These are phyloP conservation scores for Syrphus vitripennis DNA, from an alignment of 2,888 invertebrate species.

Conservation along the genomic window DNA sequence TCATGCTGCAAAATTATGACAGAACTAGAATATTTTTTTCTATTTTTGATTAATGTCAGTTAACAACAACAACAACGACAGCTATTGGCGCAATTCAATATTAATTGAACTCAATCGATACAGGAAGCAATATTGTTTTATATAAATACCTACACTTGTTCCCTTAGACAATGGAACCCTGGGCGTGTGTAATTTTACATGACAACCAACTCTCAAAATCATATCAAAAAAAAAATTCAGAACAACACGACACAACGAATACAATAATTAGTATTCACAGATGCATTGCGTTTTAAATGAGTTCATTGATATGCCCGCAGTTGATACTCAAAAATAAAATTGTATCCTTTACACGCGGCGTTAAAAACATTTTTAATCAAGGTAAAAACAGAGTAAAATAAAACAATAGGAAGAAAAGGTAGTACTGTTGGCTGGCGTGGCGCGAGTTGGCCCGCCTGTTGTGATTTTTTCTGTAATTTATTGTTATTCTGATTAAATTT, in stretches of 20 bases:
- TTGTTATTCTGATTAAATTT: background rate
- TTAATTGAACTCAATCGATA: constrained; percentile 25
- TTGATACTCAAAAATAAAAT: background rate
- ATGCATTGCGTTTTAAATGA: constrained; percentile 24
- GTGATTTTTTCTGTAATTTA: constrained; percentile 11
- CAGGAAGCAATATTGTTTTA: constrained; percentile 28
- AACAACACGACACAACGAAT: background rate
- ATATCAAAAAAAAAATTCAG: background rate
- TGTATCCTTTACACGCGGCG: constrained; percentile 6
- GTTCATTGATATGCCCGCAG: constrained; percentile 34
- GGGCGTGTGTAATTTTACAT: constrained; percentile 19
- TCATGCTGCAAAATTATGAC: constrained; percentile 7
- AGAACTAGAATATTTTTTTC: constrained; percentile 7
- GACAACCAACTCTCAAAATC: constrained; percentile 8
- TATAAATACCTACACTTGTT: too few relatives aligned
- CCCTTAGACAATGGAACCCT: constrained; percentile 1
- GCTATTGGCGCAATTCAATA: background rate
- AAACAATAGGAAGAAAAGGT: background rate
- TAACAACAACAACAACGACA: background rate
- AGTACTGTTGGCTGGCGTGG: background rate
- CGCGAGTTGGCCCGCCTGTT: background rate
- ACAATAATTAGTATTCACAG: constrained; percentile 34
- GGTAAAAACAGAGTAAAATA: constrained; percentile 3
- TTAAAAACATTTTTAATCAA: constrained; percentile 17
- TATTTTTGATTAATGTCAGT: constrained; percentile 20